These are phyloP conservation scores for Holothuria glaberrima DNA, from an alignment of 35 echinoderm and acorn worm species.

Conservation along the genomic window DNA sequence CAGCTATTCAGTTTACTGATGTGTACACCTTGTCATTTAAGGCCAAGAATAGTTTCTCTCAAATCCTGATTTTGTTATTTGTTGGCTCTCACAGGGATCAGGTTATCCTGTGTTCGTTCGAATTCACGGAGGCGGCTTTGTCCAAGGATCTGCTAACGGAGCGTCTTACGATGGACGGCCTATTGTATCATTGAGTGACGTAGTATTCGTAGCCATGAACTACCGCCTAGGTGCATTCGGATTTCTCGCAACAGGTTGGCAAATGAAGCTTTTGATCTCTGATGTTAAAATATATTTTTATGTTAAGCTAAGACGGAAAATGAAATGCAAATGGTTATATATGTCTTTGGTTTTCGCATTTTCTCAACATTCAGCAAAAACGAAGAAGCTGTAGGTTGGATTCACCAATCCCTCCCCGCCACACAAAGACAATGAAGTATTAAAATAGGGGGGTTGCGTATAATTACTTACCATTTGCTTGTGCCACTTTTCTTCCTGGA, in stretches of 20 bases:
- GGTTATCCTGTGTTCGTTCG: slow-evolving; percentile 43
- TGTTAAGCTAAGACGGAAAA: too few relatives aligned
- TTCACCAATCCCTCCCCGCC: not conserved
- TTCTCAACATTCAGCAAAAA: too few relatives aligned
- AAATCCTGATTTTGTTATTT: too few relatives aligned
- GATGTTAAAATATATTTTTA: not conserved
- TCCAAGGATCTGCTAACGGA: not conserved
- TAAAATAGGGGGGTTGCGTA: too few relatives aligned
- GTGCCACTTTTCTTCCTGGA: not conserved
- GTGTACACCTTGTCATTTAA: too few relatives aligned
- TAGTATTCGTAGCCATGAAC: slow-evolving; percentile 49
- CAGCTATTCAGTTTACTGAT: too few relatives aligned
- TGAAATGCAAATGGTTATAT: too few relatives aligned
- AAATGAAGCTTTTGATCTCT: not conserved
- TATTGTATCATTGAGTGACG: not conserved
- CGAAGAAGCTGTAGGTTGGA: not conserved
- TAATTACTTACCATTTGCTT: too few relatives aligned
- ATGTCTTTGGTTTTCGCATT: too few relatives aligned
- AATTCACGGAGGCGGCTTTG: slow-evolving; percentile 55
- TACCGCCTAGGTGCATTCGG: slow-evolving; percentile 55
- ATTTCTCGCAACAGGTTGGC: slow-evolving; percentile 43
- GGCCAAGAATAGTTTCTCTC: too few relatives aligned
- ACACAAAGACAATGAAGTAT: too few relatives aligned
- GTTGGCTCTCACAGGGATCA: too few relatives aligned
- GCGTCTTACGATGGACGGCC: not conserved